phyloP scores from a whole-genome alignment of 1,140 invertebrate species.

The Drosophila takahashii region DNA sequence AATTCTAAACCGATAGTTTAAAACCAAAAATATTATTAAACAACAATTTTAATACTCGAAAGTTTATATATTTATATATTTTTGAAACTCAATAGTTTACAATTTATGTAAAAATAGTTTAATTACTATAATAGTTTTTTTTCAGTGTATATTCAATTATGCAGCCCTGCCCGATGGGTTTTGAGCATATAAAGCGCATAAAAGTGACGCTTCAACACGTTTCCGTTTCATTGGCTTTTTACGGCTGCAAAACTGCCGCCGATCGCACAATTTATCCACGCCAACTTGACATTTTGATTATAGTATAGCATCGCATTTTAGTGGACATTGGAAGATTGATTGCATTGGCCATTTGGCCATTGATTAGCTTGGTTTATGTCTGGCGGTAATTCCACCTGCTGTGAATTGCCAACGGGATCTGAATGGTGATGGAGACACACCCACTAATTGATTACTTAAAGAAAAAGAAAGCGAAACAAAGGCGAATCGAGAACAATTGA shows the following conservation, averaged over 20 bases:
- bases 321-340: slow-evolving; percentile 35
- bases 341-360: slow-evolving; percentile 11
- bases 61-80: too few species aligned
- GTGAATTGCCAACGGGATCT: slow-evolving; percentile 31
- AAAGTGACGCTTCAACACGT: slow-evolving; percentile 48
- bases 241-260: slow-evolving; percentile 22
- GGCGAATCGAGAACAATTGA: not conserved
- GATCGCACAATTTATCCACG: slow-evolving; percentile 56
- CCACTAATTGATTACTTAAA: slow-evolving; percentile 2
- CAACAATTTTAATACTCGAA: too few species aligned
- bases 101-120: too few species aligned
- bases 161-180: slow-evolving; percentile 25
- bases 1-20: too few species aligned
- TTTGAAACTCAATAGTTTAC: too few species aligned
- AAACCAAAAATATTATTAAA: too few species aligned
- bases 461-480: slow-evolving; percentile 3
- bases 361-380: slow-evolving; percentile 21
- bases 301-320: slow-evolving; percentile 17
- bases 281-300: slow-evolving; percentile 59
- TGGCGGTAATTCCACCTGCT: slow-evolving; percentile 21
- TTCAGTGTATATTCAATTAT: slow-evolving; percentile 30
- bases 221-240: slow-evolving; percentile 59
- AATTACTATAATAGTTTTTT: too few species aligned
- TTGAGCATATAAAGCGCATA: slow-evolving; percentile 37
- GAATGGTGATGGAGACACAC: slow-evolving; percentile 28